phyloP scores from a whole-genome alignment of 2,797 vertebrate species.

The Threskiornis aethiopicus region DNA sequence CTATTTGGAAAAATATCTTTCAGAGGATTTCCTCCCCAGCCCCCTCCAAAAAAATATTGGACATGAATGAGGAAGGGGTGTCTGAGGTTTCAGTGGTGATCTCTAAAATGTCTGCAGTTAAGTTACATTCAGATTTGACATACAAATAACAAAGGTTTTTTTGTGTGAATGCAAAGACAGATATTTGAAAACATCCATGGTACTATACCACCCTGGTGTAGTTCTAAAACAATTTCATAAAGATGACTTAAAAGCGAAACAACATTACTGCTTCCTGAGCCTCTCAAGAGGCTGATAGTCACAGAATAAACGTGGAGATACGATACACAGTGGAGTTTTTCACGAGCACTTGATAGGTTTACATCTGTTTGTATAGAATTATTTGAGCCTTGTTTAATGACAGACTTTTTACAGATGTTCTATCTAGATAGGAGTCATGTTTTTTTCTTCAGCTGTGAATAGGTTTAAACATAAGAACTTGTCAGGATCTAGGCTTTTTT shows the following conservation, averaged over 20 bases:
- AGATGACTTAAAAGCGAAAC: background rate
- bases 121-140: background rate
- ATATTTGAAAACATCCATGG: background rate
- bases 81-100: background rate
- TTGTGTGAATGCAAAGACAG: background rate
- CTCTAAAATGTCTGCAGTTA: background rate
- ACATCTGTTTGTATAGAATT: background rate
- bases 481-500: background rate
- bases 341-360: background rate
- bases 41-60: background rate
- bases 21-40: background rate
- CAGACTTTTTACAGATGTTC: background rate
- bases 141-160: background rate
- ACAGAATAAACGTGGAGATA: background rate
- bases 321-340: background rate
- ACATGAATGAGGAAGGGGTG: background rate
- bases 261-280: background rate
- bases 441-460: background rate
- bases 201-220: background rate
- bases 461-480: background rate
- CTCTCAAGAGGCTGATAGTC: background rate
- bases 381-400: background rate
- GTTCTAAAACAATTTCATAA: background rate
- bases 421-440: background rate
- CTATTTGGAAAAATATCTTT: background rate